phyloP scores from a whole-genome alignment of 1,140 invertebrate genomes.

The Neodiprion virginianus region DNA sequence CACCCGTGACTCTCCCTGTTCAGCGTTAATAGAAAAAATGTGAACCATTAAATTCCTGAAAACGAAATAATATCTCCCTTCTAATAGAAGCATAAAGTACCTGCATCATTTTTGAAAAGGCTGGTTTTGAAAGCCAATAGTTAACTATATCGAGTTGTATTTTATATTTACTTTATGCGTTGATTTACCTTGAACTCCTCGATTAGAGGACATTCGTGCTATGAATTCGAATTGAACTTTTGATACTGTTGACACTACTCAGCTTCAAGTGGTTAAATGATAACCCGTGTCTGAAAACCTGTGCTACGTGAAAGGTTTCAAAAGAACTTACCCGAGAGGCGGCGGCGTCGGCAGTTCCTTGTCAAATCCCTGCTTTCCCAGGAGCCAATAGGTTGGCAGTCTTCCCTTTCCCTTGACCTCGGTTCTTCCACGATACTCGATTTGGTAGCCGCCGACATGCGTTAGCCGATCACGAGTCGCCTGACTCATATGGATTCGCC shows the following conservation, averaged over 20 bases:
- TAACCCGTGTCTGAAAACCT: too few relatives aligned
- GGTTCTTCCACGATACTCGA: constrained; percentile 81
- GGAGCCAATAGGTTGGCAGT: constrained; percentile 90
- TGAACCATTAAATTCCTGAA: constrained; percentile 45
- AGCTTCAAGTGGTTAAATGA: too few relatives aligned
- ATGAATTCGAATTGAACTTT: too few relatives aligned
- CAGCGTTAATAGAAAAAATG: constrained; percentile 40
- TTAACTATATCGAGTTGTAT: too few relatives aligned
- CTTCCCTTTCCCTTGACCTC: constrained; percentile 90
- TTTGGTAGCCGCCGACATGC: constrained; percentile 78
- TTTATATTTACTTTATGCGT: too few relatives aligned
- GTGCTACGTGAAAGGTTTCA: background rate
- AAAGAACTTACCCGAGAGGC: constrained; percentile 72
- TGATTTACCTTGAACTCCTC: too few relatives aligned
- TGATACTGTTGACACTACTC: too few relatives aligned
- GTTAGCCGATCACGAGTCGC: constrained; percentile 78
- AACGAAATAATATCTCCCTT: constrained; percentile 18
- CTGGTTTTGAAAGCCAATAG: too few relatives aligned
- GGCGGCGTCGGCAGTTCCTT: constrained; percentile 83
- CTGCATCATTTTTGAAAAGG: too few relatives aligned
- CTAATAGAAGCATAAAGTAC: too few relatives aligned
- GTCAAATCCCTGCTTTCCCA: constrained; percentile 87
- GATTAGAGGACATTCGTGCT: too few relatives aligned
- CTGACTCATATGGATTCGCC: constrained; percentile 82
- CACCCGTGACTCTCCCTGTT: constrained; percentile 65